Evolutionary conservation across 2,888 invertebrate genomes (phyloP), one percentile per base, ranked within the genome.

Genomic region (Conistra vaccinii): DNA sequence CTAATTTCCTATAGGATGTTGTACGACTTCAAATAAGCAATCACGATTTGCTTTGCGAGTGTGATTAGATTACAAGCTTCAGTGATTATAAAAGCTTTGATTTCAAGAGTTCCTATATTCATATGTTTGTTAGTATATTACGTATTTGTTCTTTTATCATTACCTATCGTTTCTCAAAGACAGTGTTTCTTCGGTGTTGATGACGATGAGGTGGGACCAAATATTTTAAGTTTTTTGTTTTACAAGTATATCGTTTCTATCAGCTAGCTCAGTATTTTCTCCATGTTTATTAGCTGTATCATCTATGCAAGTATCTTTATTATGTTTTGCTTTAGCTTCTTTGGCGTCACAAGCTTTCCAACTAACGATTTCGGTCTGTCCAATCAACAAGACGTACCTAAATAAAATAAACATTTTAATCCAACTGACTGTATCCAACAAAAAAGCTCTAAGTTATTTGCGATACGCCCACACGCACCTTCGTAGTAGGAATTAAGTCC

Each of bases 401-500:
- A 51, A 51, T 26, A 58, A 51, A 32, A 23, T 9, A 1, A 10
- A 12, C 23, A 29, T 61, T 61, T 77, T 51, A 29, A 62, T 61
- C 14, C 20, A 35, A 53, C 35, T n/a, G n/a, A 35, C 42, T 29
- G 6, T 23, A 42, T 65, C 12, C 9, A 60, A 69, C 26, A 66
- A 68, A 83, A 61, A 74, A 26, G 4, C 5, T 29, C 7, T 29
- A 53, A 76, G 26, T 29, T 32, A 32, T 57, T 48, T 58, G 55
- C 17, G 23, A 60, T 32, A 72, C 32, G 68, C 72, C 73, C 74
- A 81, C 83, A 62, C 73, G 51, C 83, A 70, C 73, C 78, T 73
- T 53, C 76, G 70, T 74, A 81, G 32, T 66, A 61, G n/a, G 57
- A 76, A 79, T 76, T 80, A 80, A 71, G 70, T 69, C 67, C 10